Evolutionary conservation across 2,888 invertebrate genomes (phyloP).

Genomic region (Patella pellucida): DNA sequence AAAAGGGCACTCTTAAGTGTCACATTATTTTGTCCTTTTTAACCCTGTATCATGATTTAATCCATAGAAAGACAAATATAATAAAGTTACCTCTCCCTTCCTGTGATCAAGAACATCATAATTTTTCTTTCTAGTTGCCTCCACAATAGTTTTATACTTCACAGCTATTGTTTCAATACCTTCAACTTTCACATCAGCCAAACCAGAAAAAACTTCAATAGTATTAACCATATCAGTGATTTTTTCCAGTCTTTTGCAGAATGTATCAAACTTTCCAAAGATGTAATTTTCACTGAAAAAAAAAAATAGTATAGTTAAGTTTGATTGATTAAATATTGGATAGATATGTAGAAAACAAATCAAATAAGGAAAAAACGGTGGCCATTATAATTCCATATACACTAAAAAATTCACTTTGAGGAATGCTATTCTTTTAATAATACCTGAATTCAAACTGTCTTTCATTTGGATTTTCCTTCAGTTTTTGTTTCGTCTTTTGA

Average conservation of each 20-base stretch:
- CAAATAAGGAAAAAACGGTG: too few relatives aligned
- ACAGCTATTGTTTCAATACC: conserved; percentile 77
- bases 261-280: conserved; percentile 96
- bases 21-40: too few relatives aligned
- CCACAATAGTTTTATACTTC: conserved; percentile 87
- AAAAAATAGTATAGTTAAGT: conserved; percentile 17
- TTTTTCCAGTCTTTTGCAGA: conserved; percentile 88
- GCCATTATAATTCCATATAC: too few relatives aligned
- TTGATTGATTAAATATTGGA: too few relatives aligned
- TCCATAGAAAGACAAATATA: too few relatives aligned
- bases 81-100: conserved; percentile 77
- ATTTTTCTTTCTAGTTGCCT: conserved; percentile 85
- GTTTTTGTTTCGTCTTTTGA: conserved; percentile 78
- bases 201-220: conserved; percentile 85
- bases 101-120: conserved; percentile 94
- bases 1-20: too few relatives aligned
- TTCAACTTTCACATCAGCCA: conserved; percentile 78
- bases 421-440: background rate
- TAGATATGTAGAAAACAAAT: too few relatives aligned
- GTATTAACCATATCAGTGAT: conserved; percentile 91
- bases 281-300: conserved; percentile 89
- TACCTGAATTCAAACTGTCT: conserved; percentile 85
- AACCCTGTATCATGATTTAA: too few relatives aligned
- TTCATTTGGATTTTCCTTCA: conserved; percentile 79
- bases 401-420: too few relatives aligned